Evolutionary conservation across 2,888 invertebrate genomes (phyloP).

Genomic region (Dynastes hyllus): DNA sequence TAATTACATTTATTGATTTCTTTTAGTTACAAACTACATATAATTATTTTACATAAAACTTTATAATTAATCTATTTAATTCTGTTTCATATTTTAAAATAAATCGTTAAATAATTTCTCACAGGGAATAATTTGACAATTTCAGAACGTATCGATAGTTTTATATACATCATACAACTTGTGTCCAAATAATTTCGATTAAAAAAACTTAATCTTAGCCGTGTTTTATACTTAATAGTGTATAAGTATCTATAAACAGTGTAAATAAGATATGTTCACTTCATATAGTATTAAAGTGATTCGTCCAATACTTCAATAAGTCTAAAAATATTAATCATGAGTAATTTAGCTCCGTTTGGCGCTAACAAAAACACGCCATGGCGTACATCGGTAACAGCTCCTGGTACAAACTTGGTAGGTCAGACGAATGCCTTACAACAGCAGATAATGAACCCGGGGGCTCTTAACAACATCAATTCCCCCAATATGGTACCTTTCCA

Average conservation of each 20-base stretch:
- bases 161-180: neutral
- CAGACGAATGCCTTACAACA: conserved; percentile 76
- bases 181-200: neutral
- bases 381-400: conserved; percentile 72
- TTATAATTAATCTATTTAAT: neutral
- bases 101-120: neutral
- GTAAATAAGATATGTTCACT: conserved; percentile 1
- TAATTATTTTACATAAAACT: neutral
- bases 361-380: conserved; percentile 88
- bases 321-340: conserved; percentile 66
- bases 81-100: neutral
- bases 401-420: conserved; percentile 73
- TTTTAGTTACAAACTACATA: neutral
- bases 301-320: neutral
- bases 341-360: conserved; percentile 74
- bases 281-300: neutral
- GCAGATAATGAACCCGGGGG: conserved; percentile 80
- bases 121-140: neutral
- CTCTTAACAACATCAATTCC: conserved; percentile 78
- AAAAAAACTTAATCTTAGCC: neutral
- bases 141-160: conserved; percentile 4
- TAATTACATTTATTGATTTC: neutral
- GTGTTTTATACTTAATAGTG: conserved; percentile 6
- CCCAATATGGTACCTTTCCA: conserved; percentile 84
- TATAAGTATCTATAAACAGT: neutral